phyloP scores from a whole-genome alignment of 1,140 invertebrate genomes.

The Formica selysi region DNA sequence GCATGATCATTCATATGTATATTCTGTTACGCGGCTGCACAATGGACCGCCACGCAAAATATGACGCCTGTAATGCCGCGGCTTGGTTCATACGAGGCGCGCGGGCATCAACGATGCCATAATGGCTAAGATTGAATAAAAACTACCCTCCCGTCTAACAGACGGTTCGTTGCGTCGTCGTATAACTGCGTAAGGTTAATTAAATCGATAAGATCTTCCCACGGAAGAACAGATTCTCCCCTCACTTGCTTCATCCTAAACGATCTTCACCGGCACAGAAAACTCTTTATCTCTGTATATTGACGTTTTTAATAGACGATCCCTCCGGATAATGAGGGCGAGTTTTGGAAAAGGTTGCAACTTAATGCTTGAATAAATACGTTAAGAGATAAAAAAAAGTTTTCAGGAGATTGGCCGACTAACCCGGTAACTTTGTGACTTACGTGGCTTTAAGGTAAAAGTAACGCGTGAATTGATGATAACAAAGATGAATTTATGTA shows the following conservation, averaged over 20 bases:
- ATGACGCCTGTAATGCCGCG: slow-evolving; percentile 58
- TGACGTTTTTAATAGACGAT: slow-evolving; percentile 53
- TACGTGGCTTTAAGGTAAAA: background rate
- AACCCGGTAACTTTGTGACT: background rate
- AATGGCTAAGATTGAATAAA: slow-evolving; percentile 75
- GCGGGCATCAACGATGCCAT: slow-evolving; percentile 30
- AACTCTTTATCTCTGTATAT: slow-evolving; percentile 58
- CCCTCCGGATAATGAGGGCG: slow-evolving; percentile 11
- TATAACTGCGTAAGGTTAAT: slow-evolving; percentile 76
- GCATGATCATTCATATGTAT: slow-evolving; percentile 81
- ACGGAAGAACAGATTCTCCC: slow-evolving; percentile 70
- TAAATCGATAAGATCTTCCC: slow-evolving; percentile 78
- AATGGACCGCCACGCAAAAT: slow-evolving; percentile 62
- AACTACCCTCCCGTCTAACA: slow-evolving; percentile 53
- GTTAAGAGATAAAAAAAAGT: slow-evolving; percentile 12
- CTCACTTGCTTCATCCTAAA: slow-evolving; percentile 30
- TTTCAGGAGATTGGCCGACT: background rate
- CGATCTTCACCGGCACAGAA: slow-evolving; percentile 26
- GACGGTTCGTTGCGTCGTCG: slow-evolving; percentile 31
- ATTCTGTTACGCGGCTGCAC: slow-evolving; percentile 60
- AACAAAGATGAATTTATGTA: slow-evolving; percentile 50
- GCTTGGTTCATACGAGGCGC: slow-evolving; percentile 24
- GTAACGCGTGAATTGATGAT: slow-evolving; percentile 27
- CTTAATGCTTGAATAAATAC: slow-evolving; percentile 27
- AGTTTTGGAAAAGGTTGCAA: slow-evolving; percentile 24